Percentiles rank a stretch among this genome's conserved stretches.
phyloP scores from a whole-genome alignment of 2,888 invertebrate species.

The Tricholauxania praeusta region DNA sequence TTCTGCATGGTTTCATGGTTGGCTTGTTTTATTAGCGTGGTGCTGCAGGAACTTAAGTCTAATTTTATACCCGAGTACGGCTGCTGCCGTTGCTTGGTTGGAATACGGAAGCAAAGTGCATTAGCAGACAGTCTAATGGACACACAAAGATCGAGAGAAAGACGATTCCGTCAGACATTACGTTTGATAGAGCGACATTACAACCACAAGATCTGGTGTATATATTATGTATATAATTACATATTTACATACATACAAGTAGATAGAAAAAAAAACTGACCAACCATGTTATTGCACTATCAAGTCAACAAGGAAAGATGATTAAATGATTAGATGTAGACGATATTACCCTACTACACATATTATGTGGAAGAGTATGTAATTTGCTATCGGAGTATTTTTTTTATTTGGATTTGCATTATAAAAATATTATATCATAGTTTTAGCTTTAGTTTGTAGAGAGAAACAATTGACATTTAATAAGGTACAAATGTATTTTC shows the following conservation, averaged over 20 bases:
- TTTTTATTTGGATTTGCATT: no score
- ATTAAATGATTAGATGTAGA: slow-evolving; percentile 22
- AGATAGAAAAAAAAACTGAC: background rate
- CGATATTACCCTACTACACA: no score
- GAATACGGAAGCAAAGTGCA: slow-evolving; percentile 34
- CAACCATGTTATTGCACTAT: background rate
- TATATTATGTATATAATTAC: no score
- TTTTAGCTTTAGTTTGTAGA: no score
- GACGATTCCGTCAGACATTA: background rate
- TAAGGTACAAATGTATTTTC: no score
- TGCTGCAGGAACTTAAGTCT: background rate
- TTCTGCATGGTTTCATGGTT: slow-evolving; percentile 26
- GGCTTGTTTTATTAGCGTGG: slow-evolving; percentile 33
- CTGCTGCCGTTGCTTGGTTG: slow-evolving; percentile 17
- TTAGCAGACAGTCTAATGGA: slow-evolving; percentile 4
- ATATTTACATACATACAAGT: no score
- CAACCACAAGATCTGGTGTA: background rate
- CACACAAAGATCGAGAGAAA: background rate
- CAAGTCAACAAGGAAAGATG: slow-evolving; percentile 15
- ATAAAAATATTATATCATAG: no score
- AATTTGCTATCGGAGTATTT: no score
- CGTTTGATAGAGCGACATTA: background rate
- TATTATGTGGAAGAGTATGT: no score
- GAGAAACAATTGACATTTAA: no score
- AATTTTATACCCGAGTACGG: background rate